These are phyloP conservation scores for Protobothrops flavoviridis DNA, from an alignment of 2,113 vertebrate genomes.

Conservation along the genomic window DNA sequence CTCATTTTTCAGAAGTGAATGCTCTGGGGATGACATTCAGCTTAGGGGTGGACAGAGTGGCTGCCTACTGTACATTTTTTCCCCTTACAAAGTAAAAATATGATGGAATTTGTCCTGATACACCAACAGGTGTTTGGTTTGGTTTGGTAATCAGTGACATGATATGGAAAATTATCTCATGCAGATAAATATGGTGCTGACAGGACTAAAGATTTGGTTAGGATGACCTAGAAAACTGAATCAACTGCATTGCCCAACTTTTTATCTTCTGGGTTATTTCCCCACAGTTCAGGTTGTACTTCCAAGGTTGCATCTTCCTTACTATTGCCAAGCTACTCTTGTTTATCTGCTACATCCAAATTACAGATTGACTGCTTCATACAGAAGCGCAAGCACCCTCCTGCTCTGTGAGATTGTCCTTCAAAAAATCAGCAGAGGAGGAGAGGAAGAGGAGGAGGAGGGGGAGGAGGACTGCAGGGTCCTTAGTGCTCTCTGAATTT, in stretches of 20 bases:
- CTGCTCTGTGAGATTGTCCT: not conserved
- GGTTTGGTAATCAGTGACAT: not conserved
- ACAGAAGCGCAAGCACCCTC: not conserved
- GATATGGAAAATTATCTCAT: not conserved
- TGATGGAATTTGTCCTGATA: not conserved
- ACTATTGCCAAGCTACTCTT: not conserved
- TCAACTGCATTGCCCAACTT: not conserved
- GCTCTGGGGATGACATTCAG: not conserved
- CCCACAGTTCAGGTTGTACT: not conserved
- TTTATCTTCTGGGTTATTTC: not conserved
- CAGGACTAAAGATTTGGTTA: not conserved
- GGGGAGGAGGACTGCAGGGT: no score
- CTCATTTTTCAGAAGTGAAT: not conserved
- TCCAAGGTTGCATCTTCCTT: not conserved
- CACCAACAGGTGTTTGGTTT: rapidly evolving
- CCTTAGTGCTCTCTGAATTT: no score
- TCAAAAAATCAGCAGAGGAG: not conserved
- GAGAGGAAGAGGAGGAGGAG: not conserved
- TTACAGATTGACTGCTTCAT: not conserved
- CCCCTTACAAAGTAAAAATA: not conserved
- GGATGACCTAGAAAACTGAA: no score
- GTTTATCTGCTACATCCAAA: not conserved
- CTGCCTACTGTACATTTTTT: not conserved
- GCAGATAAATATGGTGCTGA: not conserved
- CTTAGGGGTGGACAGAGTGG: not conserved